Evolutionary conservation across 2,797 vertebrate genomes (phyloP).

Genomic region (Rachycentron canadum): DNA sequence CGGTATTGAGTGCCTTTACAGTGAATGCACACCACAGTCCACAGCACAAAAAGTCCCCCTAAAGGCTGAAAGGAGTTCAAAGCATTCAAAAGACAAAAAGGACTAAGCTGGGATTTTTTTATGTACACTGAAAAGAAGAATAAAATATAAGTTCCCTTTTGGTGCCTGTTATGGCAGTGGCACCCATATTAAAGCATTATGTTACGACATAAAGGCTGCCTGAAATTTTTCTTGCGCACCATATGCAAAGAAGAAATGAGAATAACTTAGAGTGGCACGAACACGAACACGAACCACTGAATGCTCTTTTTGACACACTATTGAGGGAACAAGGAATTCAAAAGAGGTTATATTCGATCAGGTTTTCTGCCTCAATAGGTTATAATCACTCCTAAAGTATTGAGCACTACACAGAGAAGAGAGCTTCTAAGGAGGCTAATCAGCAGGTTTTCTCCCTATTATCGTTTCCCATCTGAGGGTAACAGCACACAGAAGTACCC

Average conservation of each 20-base stretch:
- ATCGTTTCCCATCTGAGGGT: slow-evolving; percentile 92
- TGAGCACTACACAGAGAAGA: slow-evolving; percentile 93
- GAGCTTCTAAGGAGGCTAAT: slow-evolving; percentile 95
- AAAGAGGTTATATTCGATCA: slow-evolving; percentile 99
- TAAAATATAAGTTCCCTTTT: slow-evolving; percentile 99
- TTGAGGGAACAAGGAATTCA: slow-evolving; percentile 99
- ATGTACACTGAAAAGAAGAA: slow-evolving; percentile 99
- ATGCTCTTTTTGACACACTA: slow-evolving; percentile 99
- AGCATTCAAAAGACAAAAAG: slow-evolving; percentile 99
- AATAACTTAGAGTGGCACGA: slow-evolving; percentile 87
- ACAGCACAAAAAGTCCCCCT: slow-evolving; percentile 97
- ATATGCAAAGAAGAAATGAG: slow-evolving; percentile 92
- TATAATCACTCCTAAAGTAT: slow-evolving; percentile 98
- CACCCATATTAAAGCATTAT: slow-evolving; percentile 96
- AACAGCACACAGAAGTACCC: slow-evolving; percentile 88
- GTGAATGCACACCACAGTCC: slow-evolving; percentile 98
- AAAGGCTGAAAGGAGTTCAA: slow-evolving; percentile 99
- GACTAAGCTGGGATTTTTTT: slow-evolving; percentile 99
- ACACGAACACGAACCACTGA: slow-evolving; percentile 92
- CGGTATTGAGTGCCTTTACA: slow-evolving; percentile 99
- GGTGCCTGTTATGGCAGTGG: slow-evolving; percentile 94
- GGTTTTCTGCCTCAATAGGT: slow-evolving; percentile 99
- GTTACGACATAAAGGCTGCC: slow-evolving; percentile 87
- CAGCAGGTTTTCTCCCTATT: slow-evolving; percentile 94
- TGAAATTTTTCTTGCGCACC: slow-evolving; percentile 88